Base-by-base conservation (phyloP, 64 coral and sea anemone genomes). In the Dendrophyllia cribrosa region DNA sequence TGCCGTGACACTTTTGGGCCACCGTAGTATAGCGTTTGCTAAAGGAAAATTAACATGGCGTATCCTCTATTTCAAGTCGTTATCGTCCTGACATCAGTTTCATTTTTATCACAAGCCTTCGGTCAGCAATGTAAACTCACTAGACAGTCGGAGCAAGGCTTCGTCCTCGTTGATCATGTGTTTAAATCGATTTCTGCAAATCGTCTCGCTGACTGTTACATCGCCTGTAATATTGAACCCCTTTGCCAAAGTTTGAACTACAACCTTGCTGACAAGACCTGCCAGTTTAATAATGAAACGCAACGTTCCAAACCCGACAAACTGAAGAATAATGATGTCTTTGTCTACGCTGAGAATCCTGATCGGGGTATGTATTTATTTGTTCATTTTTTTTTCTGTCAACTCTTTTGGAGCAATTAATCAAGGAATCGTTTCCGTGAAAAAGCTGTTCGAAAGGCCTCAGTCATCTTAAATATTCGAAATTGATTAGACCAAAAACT, bases 201-300 rank as follows among this genome's bases (percentile, higher is more conserved):
- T 75, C 44, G 43, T n/a, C 20, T 75, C 3, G 72, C 48, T 17
- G 7, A 11, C 13, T 75, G 72, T 75, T 75, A 17, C 43, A 75
- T 14, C 19, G 72, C 72, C 5, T 75, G 72, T n/a, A 75, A 51
- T 19, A 50, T 14, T 7, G 5, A 50, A 20, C 72, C 72, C 10
- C 13, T 8, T 47, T 75, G 72, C 43, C 72, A 75, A 50, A 75
- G 72, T 51, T 51, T 75, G 44, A 75, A 75, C 45, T 75, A 50
- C 19, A 75, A 51, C 13, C 44, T 75, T 16, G 43, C 16, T 16
- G 72, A 75, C 72, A 75, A 75, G 20, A 75, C 46, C 13, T 75
- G 72, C 46, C 72, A 75, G 72, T 75, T 75, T 75, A 75, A 75
- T 0, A 75, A 75, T 8, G 3, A 75, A 75, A 75, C 72, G 15